Base-by-base conservation (phyloP, 1,140 invertebrate species). In the Lysiphlebus fabarum region DNA sequence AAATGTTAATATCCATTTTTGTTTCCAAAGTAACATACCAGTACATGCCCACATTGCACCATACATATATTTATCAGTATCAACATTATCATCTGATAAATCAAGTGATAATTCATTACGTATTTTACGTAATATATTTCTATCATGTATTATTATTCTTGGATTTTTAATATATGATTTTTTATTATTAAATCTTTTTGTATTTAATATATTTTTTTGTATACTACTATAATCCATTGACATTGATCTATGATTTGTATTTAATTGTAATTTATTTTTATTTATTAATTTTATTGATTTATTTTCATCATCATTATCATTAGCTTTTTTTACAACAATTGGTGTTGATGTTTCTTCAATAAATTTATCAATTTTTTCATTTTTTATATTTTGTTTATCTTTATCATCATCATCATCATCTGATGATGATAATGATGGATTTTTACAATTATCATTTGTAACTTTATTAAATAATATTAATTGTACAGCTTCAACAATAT, bases 1-100 rank as follows among this genome's bases (percentile, higher is more conserved):
- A 5, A 91, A 73, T 34, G 85, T 81, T 33, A 90, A 68, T n/a
- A 91, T 72, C 83, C 87, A 88, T 58, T 86, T 78, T 63, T 90
- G 84, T 62, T 86, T 84, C 84, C 87, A 91, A 11, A 90, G 73
- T 57, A 88, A 76, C 69, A 90, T 87, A 8, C 87, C 77, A 6
- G 84, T 70, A 67, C 90, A 89, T 2, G 84, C 84, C 75, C 86
- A 89, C 37, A 88, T 62, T 12, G 90, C 78, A 17, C 82, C 82
- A 62, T 86, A 86, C 62, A 91, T 82, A 61, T 87, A 90, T 51
- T 79, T 80, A 64, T 85, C 83, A 36, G 84, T 85, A 59, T 80
- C 70, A 11, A 73, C 72, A 17, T 72, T 64, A 26, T 75, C 63
- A 41, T 74, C 67, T 10, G 73, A 68, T 0, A 26, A 26, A 26